Conservation (phyloP, 2,113 vertebrate species). For the Varanus komodoensis region DNA sequence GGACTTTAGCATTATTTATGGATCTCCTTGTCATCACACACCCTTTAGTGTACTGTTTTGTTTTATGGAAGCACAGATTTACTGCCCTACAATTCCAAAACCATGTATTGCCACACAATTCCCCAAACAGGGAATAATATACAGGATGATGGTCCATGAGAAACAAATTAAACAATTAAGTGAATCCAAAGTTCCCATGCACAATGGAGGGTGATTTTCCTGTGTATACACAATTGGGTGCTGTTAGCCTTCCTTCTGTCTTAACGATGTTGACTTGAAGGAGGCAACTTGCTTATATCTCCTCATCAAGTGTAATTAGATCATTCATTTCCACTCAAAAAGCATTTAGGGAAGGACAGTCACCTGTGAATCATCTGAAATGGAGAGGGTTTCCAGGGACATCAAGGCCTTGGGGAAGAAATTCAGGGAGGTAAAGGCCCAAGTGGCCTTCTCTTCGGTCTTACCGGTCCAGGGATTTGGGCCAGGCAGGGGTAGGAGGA, state of each 20-base stretch:
- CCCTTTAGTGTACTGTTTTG: conserved; percentile 1
- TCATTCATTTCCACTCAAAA: neutral
- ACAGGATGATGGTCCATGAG: neutral
- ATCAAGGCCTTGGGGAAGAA: no score
- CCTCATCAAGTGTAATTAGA: neutral
- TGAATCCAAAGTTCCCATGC: neutral
- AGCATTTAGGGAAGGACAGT: neutral
- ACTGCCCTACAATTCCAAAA: conserved; percentile 9
- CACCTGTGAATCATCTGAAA: neutral
- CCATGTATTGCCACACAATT: neutral
- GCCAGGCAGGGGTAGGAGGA: no score
- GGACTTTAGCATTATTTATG: conserved; percentile 33
- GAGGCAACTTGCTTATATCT: neutral
- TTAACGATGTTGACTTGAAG: neutral
- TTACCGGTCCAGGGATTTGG: no score
- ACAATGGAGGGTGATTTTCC: neutral
- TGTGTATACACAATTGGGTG: neutral
- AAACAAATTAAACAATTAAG: neutral
- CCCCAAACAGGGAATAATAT: neutral
- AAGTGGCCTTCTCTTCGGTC: no score
- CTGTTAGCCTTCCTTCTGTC: neutral
- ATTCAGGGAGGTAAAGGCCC: no score
- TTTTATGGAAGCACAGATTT: conserved; percentile 13
- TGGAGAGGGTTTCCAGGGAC: neutral
- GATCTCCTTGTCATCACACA: neutral